Base-by-base conservation (phyloP, 2,113 vertebrate species). In the Mungos mungo region DNA sequence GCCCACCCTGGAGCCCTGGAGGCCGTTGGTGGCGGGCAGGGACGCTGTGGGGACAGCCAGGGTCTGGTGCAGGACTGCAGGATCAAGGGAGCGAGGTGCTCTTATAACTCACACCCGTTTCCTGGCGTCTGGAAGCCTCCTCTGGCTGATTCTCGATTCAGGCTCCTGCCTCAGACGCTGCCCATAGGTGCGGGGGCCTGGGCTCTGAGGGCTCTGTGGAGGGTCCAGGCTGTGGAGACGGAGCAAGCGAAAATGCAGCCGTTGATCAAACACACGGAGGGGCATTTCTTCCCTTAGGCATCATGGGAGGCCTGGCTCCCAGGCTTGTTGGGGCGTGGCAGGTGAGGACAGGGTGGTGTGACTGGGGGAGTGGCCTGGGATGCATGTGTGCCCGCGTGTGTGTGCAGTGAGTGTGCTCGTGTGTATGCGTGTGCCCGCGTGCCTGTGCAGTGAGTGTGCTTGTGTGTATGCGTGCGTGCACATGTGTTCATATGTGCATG, bases 191-290 rank as follows among this genome's bases (percentile, higher is more conserved):
- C 33, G 81, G 16, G 25, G 29, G 38, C 27, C 81, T 45, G 3
- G 27, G 35, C 12, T 47, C 63, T 16, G 16, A 50, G 63, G 21
- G 16, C 13, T 1, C 31, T 16, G 2, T 14, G 41, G 19, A 27
- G 65, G 63, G n/a, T 6, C 33, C 41, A 23, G 45, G 83, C 33
- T 27, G 29, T 16, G 41, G 74, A 41, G 14, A 47, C 74, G 16
- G 31, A 41, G 71, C 41, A 47, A 16, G 31, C 19, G 82, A 23
- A 25, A 27, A 27, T 52, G 65, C 83, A 16, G 31, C 13, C 45
- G 5, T 7, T 3, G 18, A 23, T n/a, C 12, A 15, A 1, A 15
- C 23, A 25, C 4, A 16, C 12, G 2, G 54, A 50, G 11, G 60
- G 31, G 45, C 7, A 15, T 27, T 29, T 29, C 80, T 83, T 60